A percentile compares a stretch with the other conserved stretches of the same genome.
Evolutionary conservation across 2,888 invertebrate genomes (phyloP).

Genomic region (Hipparchia sbordonii): DNA sequence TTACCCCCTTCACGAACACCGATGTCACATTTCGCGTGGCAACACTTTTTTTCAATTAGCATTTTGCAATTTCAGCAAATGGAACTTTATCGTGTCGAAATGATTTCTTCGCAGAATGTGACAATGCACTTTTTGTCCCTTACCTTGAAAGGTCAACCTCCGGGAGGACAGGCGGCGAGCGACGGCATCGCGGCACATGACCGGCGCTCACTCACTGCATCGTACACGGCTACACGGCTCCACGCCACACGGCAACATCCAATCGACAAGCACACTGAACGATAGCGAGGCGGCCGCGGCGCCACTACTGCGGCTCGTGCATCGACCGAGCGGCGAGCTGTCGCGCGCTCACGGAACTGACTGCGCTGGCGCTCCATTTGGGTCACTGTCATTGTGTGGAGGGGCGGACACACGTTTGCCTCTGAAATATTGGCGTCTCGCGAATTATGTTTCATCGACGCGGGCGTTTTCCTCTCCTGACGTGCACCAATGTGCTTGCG

Average conservation of each 20-base stretch:
- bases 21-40: constrained; percentile 47
- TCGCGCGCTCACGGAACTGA: constrained; percentile 79
- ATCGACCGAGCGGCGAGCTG: constrained; percentile 53
- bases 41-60: constrained; percentile 50
- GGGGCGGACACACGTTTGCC: constrained; percentile 74
- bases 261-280: constrained; percentile 70
- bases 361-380: constrained; percentile 80
- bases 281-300: constrained; percentile 55
- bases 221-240: constrained; percentile 38
- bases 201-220: constrained; percentile 68
- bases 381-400: constrained; percentile 80
- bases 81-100: constrained; percentile 15
- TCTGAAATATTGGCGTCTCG: constrained; percentile 79
- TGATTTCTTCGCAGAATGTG: constrained; percentile 44
- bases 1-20: constrained; percentile 58
- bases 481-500: constrained; percentile 66
- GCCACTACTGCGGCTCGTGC: constrained; percentile 46
- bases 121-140: constrained; percentile 54
- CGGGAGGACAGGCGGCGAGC: constrained; percentile 49
- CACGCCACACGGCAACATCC: constrained; percentile 66
- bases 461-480: constrained; percentile 71
- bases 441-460: constrained; percentile 73
- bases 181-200: constrained; percentile 46
- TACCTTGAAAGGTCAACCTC: constrained; percentile 62
- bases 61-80: constrained; percentile 34